Evolutionary conservation across 1,140 invertebrate species (phyloP), one percentile per base, ranked within the genome.

Genomic region (Babylonia areolata): DNA sequence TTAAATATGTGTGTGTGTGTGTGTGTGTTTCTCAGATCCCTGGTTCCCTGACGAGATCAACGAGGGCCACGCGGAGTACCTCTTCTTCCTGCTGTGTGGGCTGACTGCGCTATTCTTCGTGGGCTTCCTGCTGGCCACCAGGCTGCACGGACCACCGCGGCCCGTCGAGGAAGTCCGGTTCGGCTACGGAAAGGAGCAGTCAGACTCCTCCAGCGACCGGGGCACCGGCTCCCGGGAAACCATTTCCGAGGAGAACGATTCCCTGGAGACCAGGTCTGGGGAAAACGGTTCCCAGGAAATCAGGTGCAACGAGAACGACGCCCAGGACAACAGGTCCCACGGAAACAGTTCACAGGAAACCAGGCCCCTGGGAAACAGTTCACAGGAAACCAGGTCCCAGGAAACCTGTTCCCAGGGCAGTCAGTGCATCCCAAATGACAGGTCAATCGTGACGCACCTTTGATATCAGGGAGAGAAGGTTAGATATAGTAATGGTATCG

Each of bases 41-140:
- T 94, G 94, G 93, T 92, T 93, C 69, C 90, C 91, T 11, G 91
- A 94, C 83, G 92, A 94, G 64, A 94, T 95, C 78, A 94, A 95
- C 86, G 83, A 93, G 64, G 94, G 92, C 15, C 93, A 94, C 77
- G 84, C 94, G 5, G 94, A 95, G 81, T 94, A 93, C 86, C 93
- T 94, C 31, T 94, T 95, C 75, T 95, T 94, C 88, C 89, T 95
- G 11, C 86, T 95, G 23, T 94, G 91, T 28, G 90, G 90, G 15
- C 85, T 95, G 54, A 95, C 95, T 89, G 89, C 92, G n/a, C 81
- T 93, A 5, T 91, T 93, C n/a, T 91, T 94, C 31, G 15, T 93
- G 11, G 81, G 93, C 3, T 94, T 94, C 84, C 20, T 91, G 1
- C 28, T 90, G 28, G 64, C 90, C 15, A 88, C 88, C 6, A 81